These are phyloP conservation scores for Hipposideros larvatus DNA, from an alignment of 2,797 vertebrate species.

Conservation along the genomic window DNA sequence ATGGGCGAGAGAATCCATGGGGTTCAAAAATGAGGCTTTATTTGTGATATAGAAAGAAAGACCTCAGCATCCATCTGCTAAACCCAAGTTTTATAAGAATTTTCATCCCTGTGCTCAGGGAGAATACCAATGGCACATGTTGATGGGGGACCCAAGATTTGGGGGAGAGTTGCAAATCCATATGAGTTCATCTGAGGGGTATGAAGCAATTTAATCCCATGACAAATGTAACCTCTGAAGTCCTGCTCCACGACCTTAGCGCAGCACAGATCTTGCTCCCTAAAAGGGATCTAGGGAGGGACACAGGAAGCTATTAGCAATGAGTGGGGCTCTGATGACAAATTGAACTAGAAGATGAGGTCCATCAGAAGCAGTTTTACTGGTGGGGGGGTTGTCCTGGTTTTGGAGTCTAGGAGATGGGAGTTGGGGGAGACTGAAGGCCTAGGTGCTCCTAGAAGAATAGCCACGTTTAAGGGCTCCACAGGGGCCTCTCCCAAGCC, in stretches of 20 bases:
- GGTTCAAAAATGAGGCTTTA: slow-evolving; percentile 33
- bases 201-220: background rate
- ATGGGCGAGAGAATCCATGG: background rate
- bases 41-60: slow-evolving; percentile 15
- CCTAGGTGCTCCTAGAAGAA: background rate
- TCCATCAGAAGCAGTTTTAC: background rate
- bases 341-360: background rate
- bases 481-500: background rate
- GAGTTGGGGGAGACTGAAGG: background rate
- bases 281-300: background rate
- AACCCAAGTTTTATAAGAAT: background rate
- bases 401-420: background rate
- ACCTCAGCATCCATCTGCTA: background rate
- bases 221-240: background rate
- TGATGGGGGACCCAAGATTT: background rate
- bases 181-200: background rate
- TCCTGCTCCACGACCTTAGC: background rate
- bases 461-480: background rate
- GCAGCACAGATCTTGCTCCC: background rate
- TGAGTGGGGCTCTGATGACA: background rate
- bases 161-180: background rate
- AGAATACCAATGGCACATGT: background rate
- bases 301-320: background rate
- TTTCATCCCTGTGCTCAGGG: background rate
- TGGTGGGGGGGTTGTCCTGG: background rate